These are phyloP conservation scores for Syngnathus rostellatus DNA, from an alignment of 2,797 vertebrate species.

Conservation along the genomic window DNA sequence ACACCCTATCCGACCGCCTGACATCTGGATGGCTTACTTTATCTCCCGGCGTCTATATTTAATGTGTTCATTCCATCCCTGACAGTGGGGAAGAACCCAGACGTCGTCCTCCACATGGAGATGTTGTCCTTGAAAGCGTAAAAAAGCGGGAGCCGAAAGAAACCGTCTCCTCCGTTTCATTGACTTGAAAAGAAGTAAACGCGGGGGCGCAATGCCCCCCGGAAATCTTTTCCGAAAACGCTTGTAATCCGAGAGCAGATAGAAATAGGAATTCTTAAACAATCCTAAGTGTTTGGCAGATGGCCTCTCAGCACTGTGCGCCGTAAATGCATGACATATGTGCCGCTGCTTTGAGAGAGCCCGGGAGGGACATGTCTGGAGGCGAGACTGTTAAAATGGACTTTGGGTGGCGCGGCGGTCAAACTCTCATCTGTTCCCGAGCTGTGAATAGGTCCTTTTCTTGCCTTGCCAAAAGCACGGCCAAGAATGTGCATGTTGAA, in stretches of 20 bases:
- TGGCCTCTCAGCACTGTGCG: conserved; percentile 20
- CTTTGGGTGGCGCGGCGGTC: conserved; percentile 40
- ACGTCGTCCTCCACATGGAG: not conserved
- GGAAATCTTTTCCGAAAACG: conserved; percentile 18
- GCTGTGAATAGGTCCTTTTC: conserved; percentile 32
- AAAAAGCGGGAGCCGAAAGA: not conserved
- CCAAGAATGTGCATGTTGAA: conserved; percentile 23
- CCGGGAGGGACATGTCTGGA: conserved; percentile 23
- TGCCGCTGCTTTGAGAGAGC: conserved; percentile 26
- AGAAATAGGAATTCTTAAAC: conserved; percentile 33
- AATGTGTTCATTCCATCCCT: conserved; percentile 36
- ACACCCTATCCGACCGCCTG: not conserved
- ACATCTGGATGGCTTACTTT: conserved; percentile 22
- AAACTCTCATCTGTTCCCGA: conserved; percentile 35
- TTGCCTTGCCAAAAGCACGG: conserved; percentile 25
- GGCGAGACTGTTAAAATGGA: conserved; percentile 45
- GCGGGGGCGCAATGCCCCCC: conserved; percentile 2
- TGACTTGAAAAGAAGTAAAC: conserved; percentile 10
- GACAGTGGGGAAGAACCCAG: conserved; percentile 12
- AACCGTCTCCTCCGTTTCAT: conserved; percentile 10
- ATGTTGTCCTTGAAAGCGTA: not conserved
- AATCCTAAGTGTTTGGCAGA: conserved; percentile 40
- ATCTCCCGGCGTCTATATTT: conserved; percentile 42
- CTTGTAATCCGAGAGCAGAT: conserved; percentile 17
- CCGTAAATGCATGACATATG: conserved; percentile 47